phyloP scores from a whole-genome alignment of 2,113 vertebrate species.

The Elephantulus edwardii region DNA sequence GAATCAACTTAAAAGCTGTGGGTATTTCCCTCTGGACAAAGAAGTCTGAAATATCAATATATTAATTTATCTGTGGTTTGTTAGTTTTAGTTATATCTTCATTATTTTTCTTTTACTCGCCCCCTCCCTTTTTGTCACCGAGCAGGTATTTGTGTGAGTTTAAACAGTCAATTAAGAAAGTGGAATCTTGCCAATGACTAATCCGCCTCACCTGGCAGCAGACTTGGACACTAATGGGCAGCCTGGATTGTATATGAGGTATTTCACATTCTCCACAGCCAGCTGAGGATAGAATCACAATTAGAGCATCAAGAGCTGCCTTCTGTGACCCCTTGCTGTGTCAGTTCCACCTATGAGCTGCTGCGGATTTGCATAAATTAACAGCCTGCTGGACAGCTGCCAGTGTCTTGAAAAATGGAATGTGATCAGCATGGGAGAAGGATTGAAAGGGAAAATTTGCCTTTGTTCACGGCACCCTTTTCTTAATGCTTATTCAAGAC shows the following conservation, averaged over 20 bases:
- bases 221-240: background rate
- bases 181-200: background rate
- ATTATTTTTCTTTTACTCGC: background rate
- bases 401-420: constrained; percentile 59
- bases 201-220: background rate
- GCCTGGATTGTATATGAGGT: background rate
- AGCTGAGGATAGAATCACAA: constrained; percentile 41
- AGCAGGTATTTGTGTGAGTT: constrained; percentile 31
- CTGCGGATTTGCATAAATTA: constrained; percentile 61
- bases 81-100: constrained; percentile 10
- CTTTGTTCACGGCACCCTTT: constrained; percentile 45
- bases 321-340: background rate
- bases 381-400: background rate
- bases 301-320: constrained; percentile 21
- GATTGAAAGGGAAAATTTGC: constrained; percentile 20
- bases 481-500: constrained; percentile 41
- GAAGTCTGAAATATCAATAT: background rate
- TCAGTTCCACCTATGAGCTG: constrained; percentile 17
- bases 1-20: no score
- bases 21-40: constrained; percentile 17
- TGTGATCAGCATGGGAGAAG: background rate
- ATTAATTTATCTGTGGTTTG: background rate
- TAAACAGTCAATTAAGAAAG: constrained; percentile 15
- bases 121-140: background rate
- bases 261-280: constrained; percentile 37